Conservation (phyloP, 2,113 vertebrate species). For the Speoplatyrhinus poulsoni region DNA sequence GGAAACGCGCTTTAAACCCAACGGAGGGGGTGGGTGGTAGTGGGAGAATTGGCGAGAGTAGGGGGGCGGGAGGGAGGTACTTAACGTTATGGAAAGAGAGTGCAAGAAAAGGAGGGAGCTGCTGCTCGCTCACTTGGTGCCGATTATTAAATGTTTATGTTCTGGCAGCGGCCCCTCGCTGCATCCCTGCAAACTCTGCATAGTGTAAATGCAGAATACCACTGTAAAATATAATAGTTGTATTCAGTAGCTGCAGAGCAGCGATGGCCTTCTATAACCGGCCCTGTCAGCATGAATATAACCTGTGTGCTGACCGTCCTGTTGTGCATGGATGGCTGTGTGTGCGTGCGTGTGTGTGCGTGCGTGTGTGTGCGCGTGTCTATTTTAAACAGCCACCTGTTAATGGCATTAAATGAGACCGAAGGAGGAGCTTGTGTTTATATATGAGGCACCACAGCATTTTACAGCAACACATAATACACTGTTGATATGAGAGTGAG, state of each 20-base stretch:
- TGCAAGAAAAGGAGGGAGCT: constrained; percentile 55
- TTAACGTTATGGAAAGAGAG: constrained; percentile 60
- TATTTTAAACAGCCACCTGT: constrained; percentile 82
- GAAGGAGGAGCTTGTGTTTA: constrained; percentile 60
- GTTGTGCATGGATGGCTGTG: constrained; percentile 14
- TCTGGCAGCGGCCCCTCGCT: constrained; percentile 6
- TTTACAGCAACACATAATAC: constrained; percentile 44
- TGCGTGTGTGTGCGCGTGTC: constrained; percentile 36
- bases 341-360: constrained; percentile 10
- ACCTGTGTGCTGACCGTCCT: constrained; percentile 35
- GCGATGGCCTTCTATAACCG: constrained; percentile 40
- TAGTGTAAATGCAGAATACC: constrained; percentile 29
- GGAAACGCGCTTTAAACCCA: constrained; percentile 67
- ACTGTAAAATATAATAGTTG: constrained; percentile 10
- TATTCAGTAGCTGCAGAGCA: constrained; percentile 32
- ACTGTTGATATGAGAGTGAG: constrained; percentile 15
- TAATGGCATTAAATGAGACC: constrained; percentile 77
- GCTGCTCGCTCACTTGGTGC: constrained; percentile 47
- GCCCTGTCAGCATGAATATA: constrained; percentile 34
- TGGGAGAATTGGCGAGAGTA: constrained; percentile 40
- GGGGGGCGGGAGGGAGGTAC: constrained; percentile 36
- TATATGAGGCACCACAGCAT: constrained; percentile 32
- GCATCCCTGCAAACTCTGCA: not conserved
- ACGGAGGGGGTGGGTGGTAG: constrained; percentile 56
- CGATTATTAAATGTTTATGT: constrained; percentile 37